These are phyloP conservation scores for Euura lappo DNA, from an alignment of 1,140 invertebrate genomes.

Conservation along the genomic window DNA sequence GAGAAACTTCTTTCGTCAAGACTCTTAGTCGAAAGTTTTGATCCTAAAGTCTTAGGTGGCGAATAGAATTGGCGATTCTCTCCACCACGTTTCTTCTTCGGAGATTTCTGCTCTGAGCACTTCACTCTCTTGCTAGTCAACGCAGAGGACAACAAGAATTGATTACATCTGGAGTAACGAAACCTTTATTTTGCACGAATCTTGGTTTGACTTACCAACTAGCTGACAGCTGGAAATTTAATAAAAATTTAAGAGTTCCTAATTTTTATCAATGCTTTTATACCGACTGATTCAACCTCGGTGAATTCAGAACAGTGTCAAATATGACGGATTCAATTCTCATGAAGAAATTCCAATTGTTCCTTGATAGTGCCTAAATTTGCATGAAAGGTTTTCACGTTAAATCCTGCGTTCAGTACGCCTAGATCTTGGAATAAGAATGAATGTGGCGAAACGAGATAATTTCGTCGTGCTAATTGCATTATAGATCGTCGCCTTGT, in stretches of 20 bases:
- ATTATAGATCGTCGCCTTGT: not conserved
- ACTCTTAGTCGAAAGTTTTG: conserved; percentile 1
- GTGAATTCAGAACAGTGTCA: too few relatives aligned
- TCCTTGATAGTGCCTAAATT: too few relatives aligned
- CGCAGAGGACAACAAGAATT: not conserved
- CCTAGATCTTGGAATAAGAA: too few relatives aligned
- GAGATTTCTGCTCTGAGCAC: not conserved
- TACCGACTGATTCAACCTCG: too few relatives aligned
- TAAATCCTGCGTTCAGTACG: too few relatives aligned
- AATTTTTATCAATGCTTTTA: too few relatives aligned
- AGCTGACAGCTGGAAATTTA: not conserved
- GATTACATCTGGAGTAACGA: not conserved
- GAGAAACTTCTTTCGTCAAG: not conserved
- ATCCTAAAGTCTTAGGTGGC: not conserved
- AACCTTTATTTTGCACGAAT: not conserved
- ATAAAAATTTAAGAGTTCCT: too few relatives aligned
- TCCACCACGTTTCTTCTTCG: not conserved
- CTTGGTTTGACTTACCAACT: conserved; percentile 4
- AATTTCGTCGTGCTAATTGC: not conserved
- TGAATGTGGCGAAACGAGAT: not conserved
- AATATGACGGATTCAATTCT: too few relatives aligned
- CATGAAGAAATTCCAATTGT: too few relatives aligned
- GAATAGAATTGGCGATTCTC: conserved; percentile 3
- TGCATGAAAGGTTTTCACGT: too few relatives aligned
- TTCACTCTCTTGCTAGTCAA: not conserved